Evolutionary conservation across 2,797 vertebrate genomes (phyloP), one percentile per base, ranked within the genome.

Genomic region (Lacerta viridis): DNA sequence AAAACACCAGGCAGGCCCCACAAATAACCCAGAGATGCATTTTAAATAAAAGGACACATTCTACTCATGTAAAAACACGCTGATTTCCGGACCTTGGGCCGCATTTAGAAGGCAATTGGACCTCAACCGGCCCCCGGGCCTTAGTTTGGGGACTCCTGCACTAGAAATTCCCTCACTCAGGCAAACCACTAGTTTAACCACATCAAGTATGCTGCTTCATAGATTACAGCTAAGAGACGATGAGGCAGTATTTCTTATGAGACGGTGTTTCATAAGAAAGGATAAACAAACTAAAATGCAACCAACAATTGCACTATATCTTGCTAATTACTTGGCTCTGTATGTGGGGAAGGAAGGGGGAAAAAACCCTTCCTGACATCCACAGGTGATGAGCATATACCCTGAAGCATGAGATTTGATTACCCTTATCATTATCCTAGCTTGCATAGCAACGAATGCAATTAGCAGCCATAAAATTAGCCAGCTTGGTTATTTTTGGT

Each of bases 371-470:
- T 95, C 93, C 94, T 95, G 93, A 94, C 61, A 61, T 94, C 93
- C 94, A 96, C 95, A 96, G 95, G 95, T 96, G 95, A 96, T 94
- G 94, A 96, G 93, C 93, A 50, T 91, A 93, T 94, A 95, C 94
- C 93, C 94, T 93, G 94, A 96, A 96, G 94, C 95, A 95, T 96
- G 94, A 95, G 95, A 96, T 94, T 93, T 90, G 94, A 96, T 96
- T 96, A 95, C 93, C 90, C 94, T 96, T 96, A 96, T 94, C 95
- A 95, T 96, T 96, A 96, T 94, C 93, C 95, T 93, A 94, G 94
- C 93, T 94, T 96, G 94, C 94, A 94, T 96, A 92, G 95, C 95
- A 96, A 95, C 93, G 94, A 95, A 95, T 95, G 93, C 93, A 95
- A 95, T 96, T 95, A 96, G 95, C 7, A 91, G 93, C 92, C 95